These are phyloP conservation scores for Tachuris rubrigastra DNA, from an alignment of 2,113 vertebrate genomes.

Conservation along the genomic window DNA sequence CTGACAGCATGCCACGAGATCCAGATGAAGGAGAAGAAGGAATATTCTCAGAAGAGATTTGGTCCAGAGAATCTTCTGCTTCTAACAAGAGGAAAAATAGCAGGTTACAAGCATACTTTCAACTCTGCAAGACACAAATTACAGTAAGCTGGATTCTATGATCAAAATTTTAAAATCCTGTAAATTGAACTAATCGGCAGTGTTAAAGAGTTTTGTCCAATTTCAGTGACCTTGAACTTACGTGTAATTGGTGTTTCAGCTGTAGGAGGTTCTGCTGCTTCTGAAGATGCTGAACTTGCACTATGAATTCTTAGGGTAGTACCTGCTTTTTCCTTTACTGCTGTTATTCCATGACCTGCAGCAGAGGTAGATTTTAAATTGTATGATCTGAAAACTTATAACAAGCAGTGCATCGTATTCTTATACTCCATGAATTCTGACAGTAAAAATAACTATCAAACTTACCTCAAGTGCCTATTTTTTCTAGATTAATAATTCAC, in stretches of 20 bases:
- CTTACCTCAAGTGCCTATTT: not conserved
- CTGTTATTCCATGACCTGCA: slow-evolving; percentile 89
- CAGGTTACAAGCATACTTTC: not conserved
- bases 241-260: slow-evolving; percentile 34
- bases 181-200: not conserved
- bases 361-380: not conserved
- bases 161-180: not conserved
- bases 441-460: not conserved
- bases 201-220: not conserved
- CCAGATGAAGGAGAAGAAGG: slow-evolving; percentile 61
- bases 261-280: slow-evolving; percentile 70
- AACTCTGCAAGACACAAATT: not conserved
- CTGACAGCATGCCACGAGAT: slow-evolving; percentile 86
- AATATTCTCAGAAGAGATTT: slow-evolving; percentile 13
- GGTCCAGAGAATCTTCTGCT: slow-evolving; percentile 36
- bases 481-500: not conserved
- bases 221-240: not conserved
- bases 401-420: not conserved
- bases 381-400: not conserved
- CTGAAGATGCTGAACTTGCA: slow-evolving; percentile 67
- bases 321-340: slow-evolving; percentile 91
- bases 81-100: slow-evolving; percentile 19
- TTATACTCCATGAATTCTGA: not conserved
- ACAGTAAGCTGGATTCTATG: not conserved
- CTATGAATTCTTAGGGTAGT: slow-evolving; percentile 83